phyloP scores from a whole-genome alignment of 35 echinoderm and acorn worm species.

The Anneissia japonica region DNA sequence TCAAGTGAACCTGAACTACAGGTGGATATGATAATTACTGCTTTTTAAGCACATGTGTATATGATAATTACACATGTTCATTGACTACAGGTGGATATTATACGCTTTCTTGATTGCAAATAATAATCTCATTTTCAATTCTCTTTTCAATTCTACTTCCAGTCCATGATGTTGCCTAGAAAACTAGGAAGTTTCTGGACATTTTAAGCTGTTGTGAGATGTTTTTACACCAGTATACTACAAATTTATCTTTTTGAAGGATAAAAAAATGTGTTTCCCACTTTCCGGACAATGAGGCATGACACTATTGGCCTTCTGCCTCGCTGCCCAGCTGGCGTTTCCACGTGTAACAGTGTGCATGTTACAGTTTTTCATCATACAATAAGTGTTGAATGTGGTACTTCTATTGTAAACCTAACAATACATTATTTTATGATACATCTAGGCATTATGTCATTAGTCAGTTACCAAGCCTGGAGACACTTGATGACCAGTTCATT shows the following conservation, averaged over 20 bases:
- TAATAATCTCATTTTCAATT: too few species aligned
- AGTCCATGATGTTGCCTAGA: not conserved
- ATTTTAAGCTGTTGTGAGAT: too few species aligned
- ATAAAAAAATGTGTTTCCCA: not conserved
- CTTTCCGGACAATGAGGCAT: not conserved
- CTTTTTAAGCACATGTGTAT: too few species aligned
- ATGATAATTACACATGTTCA: too few species aligned
- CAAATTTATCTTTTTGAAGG: not conserved
- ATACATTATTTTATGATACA: too few species aligned
- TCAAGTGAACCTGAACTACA: too few species aligned
- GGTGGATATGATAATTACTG: too few species aligned
- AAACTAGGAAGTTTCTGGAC: too few species aligned
- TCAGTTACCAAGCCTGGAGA: conserved; percentile 63
- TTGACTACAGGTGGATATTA: too few species aligned
- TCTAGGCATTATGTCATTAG: conserved; percentile 91
- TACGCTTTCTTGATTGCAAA: too few species aligned
- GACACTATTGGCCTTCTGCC: not conserved
- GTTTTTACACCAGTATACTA: not conserved
- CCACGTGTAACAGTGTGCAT: not conserved
- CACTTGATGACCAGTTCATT: conserved; percentile 75
- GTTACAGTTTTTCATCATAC: not conserved
- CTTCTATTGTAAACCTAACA: not conserved
- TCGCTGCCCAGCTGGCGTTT: not conserved
- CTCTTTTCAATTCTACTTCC: not conserved
- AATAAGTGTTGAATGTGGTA: not conserved